Evolutionary conservation across 2,888 invertebrate genomes (phyloP), one percentile per base, ranked within the genome.

Genomic region (Notocelia uddmanniana): DNA sequence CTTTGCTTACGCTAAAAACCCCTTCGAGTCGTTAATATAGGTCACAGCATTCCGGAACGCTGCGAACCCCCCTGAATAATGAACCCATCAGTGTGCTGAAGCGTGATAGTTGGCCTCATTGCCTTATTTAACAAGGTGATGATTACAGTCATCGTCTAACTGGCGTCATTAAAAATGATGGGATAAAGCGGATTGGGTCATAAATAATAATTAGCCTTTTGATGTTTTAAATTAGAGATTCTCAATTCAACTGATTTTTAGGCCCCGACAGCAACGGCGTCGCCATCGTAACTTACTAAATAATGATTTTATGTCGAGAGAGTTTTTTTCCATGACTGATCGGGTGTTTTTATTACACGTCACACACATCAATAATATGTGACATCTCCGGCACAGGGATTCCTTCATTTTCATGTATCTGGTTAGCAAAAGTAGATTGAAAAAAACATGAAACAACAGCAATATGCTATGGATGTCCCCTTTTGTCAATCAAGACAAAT

Each of bases 41-140:
- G 87, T 85, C 85, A 85, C 76, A 82, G 82, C 80, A 79, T 79
- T 78, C 68, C 76, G 76, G 75, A 72, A 73, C 67, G 71, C 76
- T 75, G 72, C 76, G 73, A 68, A 76, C 75, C 79, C 80, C 57
- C 76, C 81, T 85, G 81, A 86, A 83, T 87, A 89, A 90, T 89
- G 86, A 88, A 84, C 82, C 83, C 85, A 86, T 88, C 85, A 82
- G 81, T 80, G 73, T 78, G 74, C 74, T 81, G 76, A 78, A 79
- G 77, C 82, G 81, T 80, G 82, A 82, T 84, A 82, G 81, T 82
- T 84, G 84, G 82, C 84, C 78, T 79, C 82, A 83, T 86, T 85
- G 80, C 79, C 79, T 83, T 81, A 80, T 79, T 80, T 83, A 84
- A 83, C 81, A 80, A 82, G 79, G 76, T 79, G 77, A 79, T 6